Base-by-base conservation (phyloP, 2,113 vertebrate genomes). In the Patagioenas fasciata region DNA sequence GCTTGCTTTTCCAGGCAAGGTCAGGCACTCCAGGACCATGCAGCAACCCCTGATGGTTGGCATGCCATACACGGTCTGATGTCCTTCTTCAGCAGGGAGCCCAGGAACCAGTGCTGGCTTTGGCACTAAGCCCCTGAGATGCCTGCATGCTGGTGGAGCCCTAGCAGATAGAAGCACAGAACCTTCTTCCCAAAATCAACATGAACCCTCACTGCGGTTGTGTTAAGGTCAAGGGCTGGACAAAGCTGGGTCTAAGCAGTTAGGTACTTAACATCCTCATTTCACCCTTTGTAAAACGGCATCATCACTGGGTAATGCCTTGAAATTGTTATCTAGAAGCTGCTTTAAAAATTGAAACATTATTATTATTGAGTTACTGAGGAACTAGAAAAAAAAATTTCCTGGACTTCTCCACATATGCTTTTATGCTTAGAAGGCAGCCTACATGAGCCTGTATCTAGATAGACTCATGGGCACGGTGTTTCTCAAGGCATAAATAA, bases 361-460 rank as follows among this genome's bases (percentile, higher is more conserved):
- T 83, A 42, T 57, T 80, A 16, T 15, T 31, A 7, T 75, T 57
- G 79, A 5, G 3, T 65, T 77, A 53, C 40, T 73, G 28, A 61
- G 54, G 24, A 72, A 61, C 50, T 61, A 28, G 42, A 32, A 48
- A 65, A 48, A 65, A 34, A 83, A 47, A 60, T 3, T 10, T 72
- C 28, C 8, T 9, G 19, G 38, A 36, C 36, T 90, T 85, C 80
- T 93, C 15, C 19, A 77, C 9, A 5, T 6, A 13, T 20, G 3
- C 28, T 9, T 84, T 91, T 78, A 32, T 54, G 36, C 28, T 36
- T 40, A 20, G 28, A 51, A 75, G 15, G 24, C 31, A 57, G 69
- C 9, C 34, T 60, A 38, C 4, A 10, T 0, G 1, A 28, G 36
- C 14, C 44, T 1, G 0, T 66, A n/a, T 26, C 60, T 75, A 42